Evolutionary conservation across 2,797 vertebrate genomes (phyloP), one percentile per base, ranked within the genome.

Genomic region (Tachyglossus aculeatus): DNA sequence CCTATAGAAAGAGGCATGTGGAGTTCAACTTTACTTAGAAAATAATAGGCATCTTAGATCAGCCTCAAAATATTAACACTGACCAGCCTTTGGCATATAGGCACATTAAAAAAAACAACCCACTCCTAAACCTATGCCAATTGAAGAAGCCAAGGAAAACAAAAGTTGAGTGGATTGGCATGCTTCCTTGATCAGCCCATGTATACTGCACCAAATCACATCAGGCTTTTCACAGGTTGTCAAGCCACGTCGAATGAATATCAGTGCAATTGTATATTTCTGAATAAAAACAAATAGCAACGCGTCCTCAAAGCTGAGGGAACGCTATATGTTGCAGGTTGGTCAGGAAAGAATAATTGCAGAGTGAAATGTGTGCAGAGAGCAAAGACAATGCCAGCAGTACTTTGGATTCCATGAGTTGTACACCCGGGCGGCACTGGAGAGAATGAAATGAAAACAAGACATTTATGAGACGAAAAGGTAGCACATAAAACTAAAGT

Each of bases 381-480:
- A 84, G 52, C 41, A 76, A 71, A 63, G 32, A 39, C 64, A 74
- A 76, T 67, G 24, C 44, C 45, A 0, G 33, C 31, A 85, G 31
- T 19, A 72, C 64, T 84, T 78, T 56, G 55, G 76, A 79, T 80
- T 83, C 74, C 86, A 51, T 69, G 78, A 84, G 67, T 53, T 79
- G 45, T 81, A 83, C 67, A 79, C 31, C 59, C 77, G 71, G 79
- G 68, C 80, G 86, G 61, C 55, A 66, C 61, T 85, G 60, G 78
- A 67, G 70, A 78, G 67, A 82, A 74, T 83, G 55, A 85, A 87
- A 78, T 78, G 67, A 89, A 91, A 91, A 48, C 43, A 84, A 83
- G 75, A 72, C 88, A 80, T 83, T 90, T 89, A 86, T 76, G 74
- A 89, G 80, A 85, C 64, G 72, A 80, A 85, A 88, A 84, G 77